Conservation (phyloP, 2,113 vertebrate species). For the Puntigrus tetrazona region DNA sequence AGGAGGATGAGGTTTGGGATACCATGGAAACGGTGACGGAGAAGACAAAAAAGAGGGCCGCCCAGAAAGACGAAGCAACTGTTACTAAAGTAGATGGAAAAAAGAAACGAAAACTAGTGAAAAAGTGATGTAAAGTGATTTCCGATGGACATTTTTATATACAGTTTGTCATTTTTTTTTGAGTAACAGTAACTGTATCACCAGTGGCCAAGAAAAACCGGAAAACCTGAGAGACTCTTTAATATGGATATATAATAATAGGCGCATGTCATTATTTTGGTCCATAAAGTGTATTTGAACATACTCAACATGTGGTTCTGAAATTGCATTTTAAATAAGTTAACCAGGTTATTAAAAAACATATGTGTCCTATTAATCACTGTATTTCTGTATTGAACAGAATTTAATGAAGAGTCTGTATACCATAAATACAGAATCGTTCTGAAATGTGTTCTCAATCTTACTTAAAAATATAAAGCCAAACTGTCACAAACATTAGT, state of each 20-base stretch:
- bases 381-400: neutral
- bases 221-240: neutral
- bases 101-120: conserved; percentile 47
- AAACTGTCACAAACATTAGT: neutral
- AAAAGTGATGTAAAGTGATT: conserved; percentile 37
- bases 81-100: neutral
- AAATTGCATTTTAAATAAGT: neutral
- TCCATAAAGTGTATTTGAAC: neutral
- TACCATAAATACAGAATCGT: neutral
- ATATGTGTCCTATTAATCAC: neutral
- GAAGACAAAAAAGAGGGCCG: conserved; percentile 35
- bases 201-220: neutral
- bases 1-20: conserved; percentile 55
- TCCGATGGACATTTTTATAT: neutral
- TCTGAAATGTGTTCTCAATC: neutral
- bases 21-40: conserved; percentile 57
- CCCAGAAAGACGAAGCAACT: neutral
- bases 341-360: neutral
- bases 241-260: neutral
- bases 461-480: too few relatives aligned
- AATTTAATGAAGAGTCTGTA: neutral
- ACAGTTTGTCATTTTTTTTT: neutral
- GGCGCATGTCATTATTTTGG: neutral
- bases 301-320: neutral
- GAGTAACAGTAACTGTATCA: neutral